phyloP scores from a whole-genome alignment of 1,140 invertebrate species.

The Hydropsyche tenuis region DNA sequence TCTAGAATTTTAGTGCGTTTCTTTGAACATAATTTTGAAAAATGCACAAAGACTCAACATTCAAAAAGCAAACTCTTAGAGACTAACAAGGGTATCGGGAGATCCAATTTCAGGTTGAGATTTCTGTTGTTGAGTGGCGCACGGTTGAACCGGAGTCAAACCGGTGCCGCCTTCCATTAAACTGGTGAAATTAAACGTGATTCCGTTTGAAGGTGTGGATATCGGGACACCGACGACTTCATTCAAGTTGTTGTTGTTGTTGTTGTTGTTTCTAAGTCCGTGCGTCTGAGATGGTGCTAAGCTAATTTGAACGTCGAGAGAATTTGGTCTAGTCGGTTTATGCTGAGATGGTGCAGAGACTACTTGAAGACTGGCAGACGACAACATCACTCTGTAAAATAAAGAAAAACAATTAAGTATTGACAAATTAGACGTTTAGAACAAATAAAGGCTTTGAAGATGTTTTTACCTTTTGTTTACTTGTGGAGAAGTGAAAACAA shows the following conservation, averaged over 20 bases:
- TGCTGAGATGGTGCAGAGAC: slow-evolving; percentile 58
- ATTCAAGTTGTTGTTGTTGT: slow-evolving; percentile 55
- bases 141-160: slow-evolving; percentile 79
- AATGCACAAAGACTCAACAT: background rate
- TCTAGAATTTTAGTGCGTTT: background rate
- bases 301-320: slow-evolving; percentile 65
- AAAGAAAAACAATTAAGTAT: slow-evolving; percentile 28
- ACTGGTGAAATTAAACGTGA: slow-evolving; percentile 89
- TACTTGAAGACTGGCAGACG: slow-evolving; percentile 58
- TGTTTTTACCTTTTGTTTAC: slow-evolving; percentile 60
- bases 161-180: slow-evolving; percentile 93
- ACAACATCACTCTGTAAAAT: slow-evolving; percentile 60
- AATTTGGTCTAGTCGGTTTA: slow-evolving; percentile 72
- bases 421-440: too few relatives aligned
- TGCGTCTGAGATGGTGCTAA: slow-evolving; percentile 57
- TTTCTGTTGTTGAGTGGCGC: slow-evolving; percentile 56
- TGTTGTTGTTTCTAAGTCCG: slow-evolving; percentile 51
- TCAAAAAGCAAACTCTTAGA: slow-evolving; percentile 52
- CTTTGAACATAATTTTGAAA: background rate
- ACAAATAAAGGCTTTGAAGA: too few relatives aligned
- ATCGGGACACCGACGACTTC: slow-evolving; percentile 81
- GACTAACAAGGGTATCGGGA: slow-evolving; percentile 58
- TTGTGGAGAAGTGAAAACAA: slow-evolving; percentile 61
- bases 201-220: slow-evolving; percentile 85
- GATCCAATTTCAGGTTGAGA: slow-evolving; percentile 56